These are phyloP conservation scores for Taenaris catops DNA, from an alignment of 2,888 invertebrate species.

Conservation along the genomic window DNA sequence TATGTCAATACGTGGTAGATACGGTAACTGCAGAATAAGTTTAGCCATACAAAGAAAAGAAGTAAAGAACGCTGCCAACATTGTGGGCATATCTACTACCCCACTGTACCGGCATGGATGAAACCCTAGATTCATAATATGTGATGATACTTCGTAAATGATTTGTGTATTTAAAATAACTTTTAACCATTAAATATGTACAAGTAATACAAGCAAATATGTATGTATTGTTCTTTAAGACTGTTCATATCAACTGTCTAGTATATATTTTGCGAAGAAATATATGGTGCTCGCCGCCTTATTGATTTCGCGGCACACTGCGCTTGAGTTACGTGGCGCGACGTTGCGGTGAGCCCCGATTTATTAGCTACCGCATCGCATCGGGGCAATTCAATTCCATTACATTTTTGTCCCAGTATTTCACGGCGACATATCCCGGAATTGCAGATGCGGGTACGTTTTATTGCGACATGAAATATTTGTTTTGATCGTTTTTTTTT, in stretches of 20 bases:
- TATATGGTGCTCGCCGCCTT: slow-evolving; percentile 38
- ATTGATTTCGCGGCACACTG: slow-evolving; percentile 77
- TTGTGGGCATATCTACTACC: too few species aligned
- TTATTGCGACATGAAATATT: slow-evolving; percentile 22
- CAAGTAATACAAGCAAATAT: too few species aligned
- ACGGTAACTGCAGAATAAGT: too few species aligned
- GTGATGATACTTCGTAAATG: too few species aligned
- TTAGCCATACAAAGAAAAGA: too few species aligned
- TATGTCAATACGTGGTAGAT: too few species aligned
- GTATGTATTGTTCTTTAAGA: too few species aligned
- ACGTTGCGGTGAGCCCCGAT: slow-evolving; percentile 60
- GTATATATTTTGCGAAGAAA: slow-evolving; percentile 13
- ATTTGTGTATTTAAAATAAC: too few species aligned
- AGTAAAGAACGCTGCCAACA: too few species aligned
- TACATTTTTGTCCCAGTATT: slow-evolving; percentile 51
- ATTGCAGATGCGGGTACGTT: slow-evolving; percentile 49
- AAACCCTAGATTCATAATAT: too few species aligned
- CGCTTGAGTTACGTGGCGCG: slow-evolving; percentile 54
- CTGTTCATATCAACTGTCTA: background rate
- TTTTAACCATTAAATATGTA: too few species aligned
- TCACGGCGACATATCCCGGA: slow-evolving; percentile 56
- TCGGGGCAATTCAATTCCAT: slow-evolving; percentile 60
- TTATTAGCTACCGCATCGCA: slow-evolving; percentile 61
- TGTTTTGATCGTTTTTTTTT: slow-evolving; percentile 24
- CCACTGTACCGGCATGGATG: too few species aligned